phyloP scores from a whole-genome alignment of 2,888 invertebrate species.

The Smittia sp. region DNA sequence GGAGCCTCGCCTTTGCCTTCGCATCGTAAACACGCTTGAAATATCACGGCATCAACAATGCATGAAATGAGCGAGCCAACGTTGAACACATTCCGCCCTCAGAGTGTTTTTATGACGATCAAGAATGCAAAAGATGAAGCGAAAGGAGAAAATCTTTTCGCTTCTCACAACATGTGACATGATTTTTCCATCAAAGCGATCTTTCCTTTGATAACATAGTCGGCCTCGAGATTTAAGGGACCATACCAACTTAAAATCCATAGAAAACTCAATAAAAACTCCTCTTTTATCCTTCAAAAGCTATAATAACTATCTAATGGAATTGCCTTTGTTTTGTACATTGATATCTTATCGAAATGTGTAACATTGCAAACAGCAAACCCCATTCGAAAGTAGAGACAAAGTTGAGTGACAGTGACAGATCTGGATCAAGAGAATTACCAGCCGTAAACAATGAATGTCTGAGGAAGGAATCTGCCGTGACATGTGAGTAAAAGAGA shows the following conservation, averaged over 20 bases:
- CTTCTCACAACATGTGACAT: constrained; percentile 35
- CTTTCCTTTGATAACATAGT: not conserved
- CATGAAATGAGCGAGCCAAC: constrained; percentile 28
- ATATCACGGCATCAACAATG: constrained; percentile 21
- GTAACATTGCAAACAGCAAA: not conserved
- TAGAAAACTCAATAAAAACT: too few species aligned
- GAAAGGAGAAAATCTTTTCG: not conserved
- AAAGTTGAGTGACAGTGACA: constrained; percentile 37
- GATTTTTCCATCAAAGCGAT: constrained; percentile 30
- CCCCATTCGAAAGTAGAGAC: not conserved
- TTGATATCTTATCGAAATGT: too few species aligned
- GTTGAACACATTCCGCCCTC: not conserved
- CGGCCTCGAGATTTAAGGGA: too few species aligned
- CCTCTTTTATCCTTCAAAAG: too few species aligned
- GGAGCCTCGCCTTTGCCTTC: too few species aligned
- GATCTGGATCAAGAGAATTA: constrained; percentile 38
- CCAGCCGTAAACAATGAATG: constrained; percentile 9
- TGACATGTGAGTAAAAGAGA: not conserved
- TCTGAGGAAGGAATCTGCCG: not conserved
- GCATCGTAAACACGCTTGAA: not conserved
- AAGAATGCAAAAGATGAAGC: constrained; percentile 24
- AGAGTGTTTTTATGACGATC: constrained; percentile 29
- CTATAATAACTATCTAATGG: too few species aligned
- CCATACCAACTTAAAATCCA: too few species aligned
- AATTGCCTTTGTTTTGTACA: too few species aligned